A percentile compares a stretch with the other conserved stretches of the same genome.
Conservation (phyloP, 2,797 vertebrate genomes). For the Anolis apletophallus region DNA sequence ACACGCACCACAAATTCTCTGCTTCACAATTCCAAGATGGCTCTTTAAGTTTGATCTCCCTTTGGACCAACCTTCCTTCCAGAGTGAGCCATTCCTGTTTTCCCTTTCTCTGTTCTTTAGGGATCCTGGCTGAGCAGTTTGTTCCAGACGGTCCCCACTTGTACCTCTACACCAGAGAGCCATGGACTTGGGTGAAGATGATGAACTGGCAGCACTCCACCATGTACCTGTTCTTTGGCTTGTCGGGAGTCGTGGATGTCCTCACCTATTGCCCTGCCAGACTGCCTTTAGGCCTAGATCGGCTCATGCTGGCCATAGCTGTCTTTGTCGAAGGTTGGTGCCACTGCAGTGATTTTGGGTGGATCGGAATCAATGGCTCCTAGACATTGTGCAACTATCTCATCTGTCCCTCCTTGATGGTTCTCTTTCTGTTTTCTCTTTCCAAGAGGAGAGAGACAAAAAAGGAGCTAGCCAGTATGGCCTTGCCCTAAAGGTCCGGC, state of each 20-base stretch:
- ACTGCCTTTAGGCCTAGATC: conserved; percentile 84
- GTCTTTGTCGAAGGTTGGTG: conserved; percentile 89
- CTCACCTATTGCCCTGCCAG: conserved; percentile 65
- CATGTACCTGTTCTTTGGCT: conserved; percentile 95
- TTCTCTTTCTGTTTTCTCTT: neutral
- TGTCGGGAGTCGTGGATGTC: conserved; percentile 84
- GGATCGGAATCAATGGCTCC: neutral
- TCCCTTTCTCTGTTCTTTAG: conserved; percentile 70
- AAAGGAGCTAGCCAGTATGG: too few species aligned
- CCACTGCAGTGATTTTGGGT: neutral
- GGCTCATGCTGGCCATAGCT: conserved; percentile 83
- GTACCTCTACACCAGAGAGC: conserved; percentile 77
- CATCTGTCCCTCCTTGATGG: neutral
- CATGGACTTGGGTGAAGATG: conserved; percentile 86
- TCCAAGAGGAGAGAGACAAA: too few species aligned
- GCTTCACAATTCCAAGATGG: fast-evolving
- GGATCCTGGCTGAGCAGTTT: conserved; percentile 95
- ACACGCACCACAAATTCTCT: too few species aligned
- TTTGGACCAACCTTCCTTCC: neutral
- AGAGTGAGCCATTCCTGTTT: neutral
- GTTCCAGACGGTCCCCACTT: conserved; percentile 92
- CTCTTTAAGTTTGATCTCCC: neutral
- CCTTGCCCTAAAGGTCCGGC: neutral
- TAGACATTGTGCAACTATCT: neutral
- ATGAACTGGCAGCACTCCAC: conserved; percentile 99